Evolutionary conservation across 1,140 invertebrate species (phyloP).

Genomic region (Heliconius himera): DNA sequence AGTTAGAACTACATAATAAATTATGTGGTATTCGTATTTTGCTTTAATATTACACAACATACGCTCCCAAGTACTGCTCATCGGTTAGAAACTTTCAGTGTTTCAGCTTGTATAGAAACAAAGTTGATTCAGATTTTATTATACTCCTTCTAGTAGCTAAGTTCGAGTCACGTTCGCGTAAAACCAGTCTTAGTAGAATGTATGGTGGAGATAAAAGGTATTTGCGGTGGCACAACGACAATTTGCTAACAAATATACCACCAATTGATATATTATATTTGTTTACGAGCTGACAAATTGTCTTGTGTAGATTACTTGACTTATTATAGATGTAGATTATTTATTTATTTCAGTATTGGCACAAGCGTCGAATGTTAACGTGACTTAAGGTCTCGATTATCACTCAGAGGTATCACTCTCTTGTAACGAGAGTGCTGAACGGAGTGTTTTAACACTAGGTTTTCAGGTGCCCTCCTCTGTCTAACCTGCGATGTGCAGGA

Average conservation of each 20-base stretch:
- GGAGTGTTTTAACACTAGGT: too few species aligned
- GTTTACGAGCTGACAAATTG: neutral
- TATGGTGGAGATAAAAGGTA: slow-evolving; percentile 35
- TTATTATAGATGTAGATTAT: too few species aligned
- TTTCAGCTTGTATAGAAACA: neutral
- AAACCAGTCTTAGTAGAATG: slow-evolving; percentile 37
- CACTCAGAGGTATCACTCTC: too few species aligned
- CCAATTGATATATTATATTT: neutral
- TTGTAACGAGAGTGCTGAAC: too few species aligned
- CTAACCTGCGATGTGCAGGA: too few species aligned
- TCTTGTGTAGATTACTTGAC: neutral
- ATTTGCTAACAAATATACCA: slow-evolving; percentile 11
- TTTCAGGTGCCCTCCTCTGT: too few species aligned
- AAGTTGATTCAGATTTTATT: slow-evolving; percentile 40
- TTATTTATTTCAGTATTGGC: too few species aligned
- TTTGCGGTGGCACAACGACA: slow-evolving; percentile 27
- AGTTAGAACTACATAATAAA: slow-evolving; percentile 14
- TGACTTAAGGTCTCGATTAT: too few species aligned
- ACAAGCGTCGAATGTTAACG: too few species aligned
- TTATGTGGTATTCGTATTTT: neutral
- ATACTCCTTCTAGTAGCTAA: slow-evolving; percentile 36
- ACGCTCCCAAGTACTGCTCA: neutral
- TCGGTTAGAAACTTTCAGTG: slow-evolving; percentile 1
- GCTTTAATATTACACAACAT: slow-evolving; percentile 20
- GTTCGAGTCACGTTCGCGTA: slow-evolving; percentile 38